Evolutionary conservation across 2,888 invertebrate genomes (phyloP).

Genomic region (Timema podura): DNA sequence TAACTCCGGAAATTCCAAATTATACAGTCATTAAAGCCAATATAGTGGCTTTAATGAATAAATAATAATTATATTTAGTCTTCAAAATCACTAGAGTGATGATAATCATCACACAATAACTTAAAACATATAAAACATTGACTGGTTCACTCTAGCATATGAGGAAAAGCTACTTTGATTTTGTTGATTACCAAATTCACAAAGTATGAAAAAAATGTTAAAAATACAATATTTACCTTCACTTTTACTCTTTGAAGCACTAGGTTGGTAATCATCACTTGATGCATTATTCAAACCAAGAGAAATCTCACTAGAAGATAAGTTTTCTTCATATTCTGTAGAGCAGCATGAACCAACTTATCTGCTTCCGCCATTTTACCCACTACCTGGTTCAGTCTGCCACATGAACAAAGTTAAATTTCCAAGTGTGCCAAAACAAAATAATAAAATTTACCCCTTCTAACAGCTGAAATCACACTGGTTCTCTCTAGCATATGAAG

Average conservation of each 20-base stretch:
- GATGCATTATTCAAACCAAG: constrained; percentile 4
- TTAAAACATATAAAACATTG: too few species aligned
- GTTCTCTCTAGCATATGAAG: constrained; percentile 5
- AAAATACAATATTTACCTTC: not conserved
- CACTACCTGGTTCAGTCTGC: constrained; percentile 5
- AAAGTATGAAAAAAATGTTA: not conserved
- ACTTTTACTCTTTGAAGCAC: constrained; percentile 5
- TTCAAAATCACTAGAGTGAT: too few species aligned
- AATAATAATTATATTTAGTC: too few species aligned
- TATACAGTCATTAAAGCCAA: too few species aligned
- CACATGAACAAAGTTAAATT: not conserved
- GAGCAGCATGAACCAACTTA: not conserved
- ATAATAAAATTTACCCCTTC: not conserved
- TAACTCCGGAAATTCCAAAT: too few species aligned
- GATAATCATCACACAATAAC: too few species aligned
- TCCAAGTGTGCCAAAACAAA: not conserved
- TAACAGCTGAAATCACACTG: not conserved
- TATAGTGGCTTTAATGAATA: too few species aligned
- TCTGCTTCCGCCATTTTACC: constrained; percentile 2
- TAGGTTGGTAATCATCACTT: constrained; percentile 3
- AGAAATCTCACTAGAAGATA: not conserved
- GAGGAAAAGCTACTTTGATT: not conserved
- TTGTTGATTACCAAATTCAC: too few species aligned
- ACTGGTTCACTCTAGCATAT: constrained; percentile 9
- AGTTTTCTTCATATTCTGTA: not conserved